phyloP scores from a whole-genome alignment of 35 echinoderm and acorn worm species.

The Amphiura filiformis region DNA sequence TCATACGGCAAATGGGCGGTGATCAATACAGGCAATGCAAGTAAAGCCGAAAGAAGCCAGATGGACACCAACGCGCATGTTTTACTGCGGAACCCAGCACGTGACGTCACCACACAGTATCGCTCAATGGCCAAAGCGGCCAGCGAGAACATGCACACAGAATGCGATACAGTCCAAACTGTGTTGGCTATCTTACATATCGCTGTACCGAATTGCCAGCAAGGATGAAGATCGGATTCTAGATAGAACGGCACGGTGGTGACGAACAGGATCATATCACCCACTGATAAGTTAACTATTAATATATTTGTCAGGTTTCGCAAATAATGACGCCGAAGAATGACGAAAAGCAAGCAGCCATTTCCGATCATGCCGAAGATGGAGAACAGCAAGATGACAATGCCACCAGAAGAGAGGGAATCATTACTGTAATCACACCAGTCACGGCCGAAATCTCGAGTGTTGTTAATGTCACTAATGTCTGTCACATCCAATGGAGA shows the following conservation, averaged over 20 bases:
- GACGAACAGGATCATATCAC: conserved; percentile 36
- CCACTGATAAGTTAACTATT: conserved; percentile 34
- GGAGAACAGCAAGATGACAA: background rate
- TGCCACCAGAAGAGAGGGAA: too few relatives aligned
- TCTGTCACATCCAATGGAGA: too few relatives aligned
- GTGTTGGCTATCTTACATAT: conserved; percentile 36
- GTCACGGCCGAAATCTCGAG: too few relatives aligned
- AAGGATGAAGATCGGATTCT: conserved; percentile 36
- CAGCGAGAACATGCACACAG: conserved; percentile 49
- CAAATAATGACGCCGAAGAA: conserved; percentile 32
- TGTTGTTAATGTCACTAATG: too few relatives aligned
- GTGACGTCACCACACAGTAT: conserved; percentile 28
- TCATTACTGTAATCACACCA: too few relatives aligned
- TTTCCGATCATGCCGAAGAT: conserved; percentile 36
- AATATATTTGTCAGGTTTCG: conserved; percentile 47
- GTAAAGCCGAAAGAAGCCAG: conserved; percentile 40
- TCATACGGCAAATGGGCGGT: background rate
- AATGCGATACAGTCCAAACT: background rate
- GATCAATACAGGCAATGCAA: conserved; percentile 40
- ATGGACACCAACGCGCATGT: conserved; percentile 1
- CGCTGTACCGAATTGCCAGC: conserved; percentile 41
- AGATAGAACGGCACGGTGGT: conserved; percentile 43
- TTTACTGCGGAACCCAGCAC: background rate
- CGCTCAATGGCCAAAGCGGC: conserved; percentile 41
- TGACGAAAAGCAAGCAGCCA: conserved; percentile 22